phyloP scores from a whole-genome alignment of 2,888 invertebrate genomes.

The Acanthosepion lycidas region DNA sequence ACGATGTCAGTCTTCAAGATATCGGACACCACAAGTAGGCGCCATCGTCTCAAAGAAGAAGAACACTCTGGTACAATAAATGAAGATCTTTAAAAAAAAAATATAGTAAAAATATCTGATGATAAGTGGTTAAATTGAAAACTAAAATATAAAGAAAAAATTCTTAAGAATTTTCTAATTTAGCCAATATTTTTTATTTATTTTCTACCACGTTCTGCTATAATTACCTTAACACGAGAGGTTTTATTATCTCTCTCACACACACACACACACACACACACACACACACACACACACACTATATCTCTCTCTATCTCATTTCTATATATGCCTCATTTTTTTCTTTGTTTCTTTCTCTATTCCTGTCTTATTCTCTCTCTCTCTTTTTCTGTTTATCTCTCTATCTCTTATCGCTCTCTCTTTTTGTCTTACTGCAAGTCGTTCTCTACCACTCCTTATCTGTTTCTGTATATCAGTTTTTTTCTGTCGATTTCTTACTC shows the following conservation, averaged over 20 bases:
- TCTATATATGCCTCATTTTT: too few species aligned
- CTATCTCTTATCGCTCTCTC: too few species aligned
- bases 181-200: not conserved
- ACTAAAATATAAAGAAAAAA: not conserved
- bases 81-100: not conserved
- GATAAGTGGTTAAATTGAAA: not conserved
- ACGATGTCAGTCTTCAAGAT: not conserved
- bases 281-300: too few species aligned
- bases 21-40: not conserved
- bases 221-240: too few species aligned
- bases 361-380: not conserved
- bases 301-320: too few species aligned
- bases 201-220: too few species aligned
- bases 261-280: too few species aligned
- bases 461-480: too few species aligned
- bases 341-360: not conserved
- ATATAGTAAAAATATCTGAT: not conserved
- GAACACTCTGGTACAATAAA: not conserved
- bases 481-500: too few species aligned
- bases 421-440: too few species aligned
- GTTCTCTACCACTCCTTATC: too few species aligned
- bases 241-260: too few species aligned
- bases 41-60: not conserved
- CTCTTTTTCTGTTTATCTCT: not conserved
- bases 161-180: not conserved